A percentile compares a stretch with the other conserved stretches of the same genome.
Evolutionary conservation across 2,113 vertebrate genomes (phyloP).

Genomic region (Ageneiosus marmoratus): DNA sequence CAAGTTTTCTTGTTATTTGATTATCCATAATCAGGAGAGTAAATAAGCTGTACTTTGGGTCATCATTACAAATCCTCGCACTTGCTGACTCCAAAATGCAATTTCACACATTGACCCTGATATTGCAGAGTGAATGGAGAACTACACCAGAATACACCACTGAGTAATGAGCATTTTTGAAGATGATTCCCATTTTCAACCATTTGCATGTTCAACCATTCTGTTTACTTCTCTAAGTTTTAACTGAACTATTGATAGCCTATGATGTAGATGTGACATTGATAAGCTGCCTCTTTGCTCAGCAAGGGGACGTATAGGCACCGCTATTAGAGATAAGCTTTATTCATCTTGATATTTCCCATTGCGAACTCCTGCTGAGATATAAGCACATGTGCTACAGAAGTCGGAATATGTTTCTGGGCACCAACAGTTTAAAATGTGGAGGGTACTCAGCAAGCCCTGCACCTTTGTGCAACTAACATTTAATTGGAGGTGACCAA

Average conservation of each 20-base stretch:
- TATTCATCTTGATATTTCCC: constrained; percentile 71
- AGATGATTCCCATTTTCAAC: constrained; percentile 45
- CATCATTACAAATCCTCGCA: constrained; percentile 58
- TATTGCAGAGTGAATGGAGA: constrained; percentile 55
- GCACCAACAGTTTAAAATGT: constrained; percentile 59
- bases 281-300: constrained; percentile 61
- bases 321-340: constrained; percentile 61
- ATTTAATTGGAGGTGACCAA: constrained; percentile 46
- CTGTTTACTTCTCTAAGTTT: constrained; percentile 61
- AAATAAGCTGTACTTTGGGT: constrained; percentile 66
- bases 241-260: constrained; percentile 58
- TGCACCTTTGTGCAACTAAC: constrained; percentile 45
- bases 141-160: constrained; percentile 50
- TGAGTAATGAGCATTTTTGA: constrained; percentile 57
- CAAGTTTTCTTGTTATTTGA: constrained; percentile 69
- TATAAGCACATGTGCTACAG: constrained; percentile 57
- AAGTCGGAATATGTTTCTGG: constrained; percentile 68
- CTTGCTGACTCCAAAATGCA: constrained; percentile 59
- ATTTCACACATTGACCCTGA: constrained; percentile 58
- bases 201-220: constrained; percentile 46
- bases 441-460: constrained; percentile 59
- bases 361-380: constrained; percentile 66
- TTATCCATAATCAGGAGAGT: constrained; percentile 65
- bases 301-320: constrained; percentile 55
- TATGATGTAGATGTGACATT: constrained; percentile 67